phyloP scores from a whole-genome alignment of 2,888 invertebrate genomes.

The Tetanocera ferruginea region DNA sequence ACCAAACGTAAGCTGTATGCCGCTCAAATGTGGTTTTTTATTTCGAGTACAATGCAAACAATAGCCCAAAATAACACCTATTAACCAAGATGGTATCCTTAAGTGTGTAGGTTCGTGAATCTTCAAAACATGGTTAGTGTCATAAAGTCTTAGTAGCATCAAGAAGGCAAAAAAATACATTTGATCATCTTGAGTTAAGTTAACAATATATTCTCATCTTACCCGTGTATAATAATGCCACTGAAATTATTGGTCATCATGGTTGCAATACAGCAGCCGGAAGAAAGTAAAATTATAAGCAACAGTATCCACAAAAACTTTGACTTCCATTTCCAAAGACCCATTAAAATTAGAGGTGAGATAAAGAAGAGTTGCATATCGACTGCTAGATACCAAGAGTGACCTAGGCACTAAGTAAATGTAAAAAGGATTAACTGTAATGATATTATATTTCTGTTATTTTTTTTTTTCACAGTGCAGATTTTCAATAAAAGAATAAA shows the following conservation, averaged over 20 bases:
- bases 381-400: conserved; percentile 74
- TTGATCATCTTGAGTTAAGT: not conserved
- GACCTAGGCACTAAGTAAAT: conserved; percentile 68
- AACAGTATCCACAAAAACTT: not conserved
- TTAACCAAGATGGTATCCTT: conserved; percentile 2
- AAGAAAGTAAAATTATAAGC: not conserved
- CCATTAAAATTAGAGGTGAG: not conserved
- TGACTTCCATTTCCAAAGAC: not conserved
- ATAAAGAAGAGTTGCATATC: conserved; percentile 71
- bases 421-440: too few relatives aligned
- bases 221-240: not conserved
- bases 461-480: too few relatives aligned
- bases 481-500: too few relatives aligned
- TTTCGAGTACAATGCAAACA: not conserved
- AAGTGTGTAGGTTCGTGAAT: not conserved
- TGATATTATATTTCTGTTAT: too few relatives aligned
- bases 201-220: conserved; percentile 58
- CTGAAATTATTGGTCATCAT: not conserved
- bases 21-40: not conserved
- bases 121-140: not conserved
- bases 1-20: not conserved
- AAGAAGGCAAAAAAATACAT: not conserved
- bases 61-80: not conserved
- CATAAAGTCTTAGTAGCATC: not conserved
- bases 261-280: not conserved